A percentile compares a stretch with the other conserved stretches of the same genome.
phyloP scores from a whole-genome alignment of 2,797 vertebrate genomes.

The Pangasius krempfi region DNA sequence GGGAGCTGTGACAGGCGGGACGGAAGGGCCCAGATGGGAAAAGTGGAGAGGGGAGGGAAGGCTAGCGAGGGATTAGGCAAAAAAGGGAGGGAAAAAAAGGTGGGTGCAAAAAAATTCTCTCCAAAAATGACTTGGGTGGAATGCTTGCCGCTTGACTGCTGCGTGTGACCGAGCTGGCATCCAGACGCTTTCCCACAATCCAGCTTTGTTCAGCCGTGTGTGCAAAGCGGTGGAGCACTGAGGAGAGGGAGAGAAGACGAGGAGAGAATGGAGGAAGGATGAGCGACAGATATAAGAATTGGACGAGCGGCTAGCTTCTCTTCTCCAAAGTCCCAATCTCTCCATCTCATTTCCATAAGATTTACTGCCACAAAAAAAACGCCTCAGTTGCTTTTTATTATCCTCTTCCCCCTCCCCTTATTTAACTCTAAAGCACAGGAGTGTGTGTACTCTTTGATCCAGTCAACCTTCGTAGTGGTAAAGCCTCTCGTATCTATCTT shows the following conservation, averaged over 20 bases:
- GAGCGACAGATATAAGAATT: slow-evolving; percentile 59
- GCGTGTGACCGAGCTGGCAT: slow-evolving; percentile 71
- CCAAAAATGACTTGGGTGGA: slow-evolving; percentile 85
- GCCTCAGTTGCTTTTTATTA: slow-evolving; percentile 60
- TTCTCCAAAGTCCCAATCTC: slow-evolving; percentile 65
- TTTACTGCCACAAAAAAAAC: slow-evolving; percentile 55
- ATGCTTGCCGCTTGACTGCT: slow-evolving; percentile 80
- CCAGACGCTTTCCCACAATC: slow-evolving; percentile 67
- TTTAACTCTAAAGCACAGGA: slow-evolving; percentile 43
- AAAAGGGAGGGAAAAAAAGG: slow-evolving; percentile 39
- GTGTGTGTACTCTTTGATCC: slow-evolving; percentile 50
- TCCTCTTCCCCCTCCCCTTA: slow-evolving; percentile 32
- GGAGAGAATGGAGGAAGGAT: slow-evolving; percentile 38
- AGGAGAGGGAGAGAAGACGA: slow-evolving; percentile 38
- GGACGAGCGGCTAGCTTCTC: slow-evolving; percentile 61
- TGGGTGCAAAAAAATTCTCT: slow-evolving; percentile 69
- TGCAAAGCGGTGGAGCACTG: slow-evolving; percentile 44
- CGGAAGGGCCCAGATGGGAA: slow-evolving; percentile 47
- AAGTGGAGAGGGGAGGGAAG: slow-evolving; percentile 33
- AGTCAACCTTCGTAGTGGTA: slow-evolving; percentile 45
- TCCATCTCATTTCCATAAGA: slow-evolving; percentile 62
- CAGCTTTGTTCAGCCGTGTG: slow-evolving; percentile 70
- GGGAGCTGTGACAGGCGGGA: slow-evolving; percentile 59
- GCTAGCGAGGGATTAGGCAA: slow-evolving; percentile 54
- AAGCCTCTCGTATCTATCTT: slow-evolving; percentile 39